Percentiles rank a stretch among this genome's conserved stretches.
These are phyloP conservation scores for Dastarcus helophoroides DNA, from an alignment of 2,888 invertebrate species.

Conservation along the genomic window DNA sequence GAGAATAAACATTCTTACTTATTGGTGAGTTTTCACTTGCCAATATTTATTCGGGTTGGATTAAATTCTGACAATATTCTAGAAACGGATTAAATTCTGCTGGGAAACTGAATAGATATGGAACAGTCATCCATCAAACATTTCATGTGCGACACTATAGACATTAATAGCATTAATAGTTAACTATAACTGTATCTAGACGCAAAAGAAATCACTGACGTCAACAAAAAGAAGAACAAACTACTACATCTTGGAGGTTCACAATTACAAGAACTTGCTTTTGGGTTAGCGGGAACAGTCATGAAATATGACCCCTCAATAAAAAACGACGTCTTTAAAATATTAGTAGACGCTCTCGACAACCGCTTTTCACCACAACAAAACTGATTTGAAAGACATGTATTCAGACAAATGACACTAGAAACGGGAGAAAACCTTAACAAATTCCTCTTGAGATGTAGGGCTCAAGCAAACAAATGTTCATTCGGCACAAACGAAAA, in stretches of 20 bases:
- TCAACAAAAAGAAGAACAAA: slow-evolving; percentile 18
- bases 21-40: too few species aligned
- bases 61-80: too few species aligned
- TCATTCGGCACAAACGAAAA: too few species aligned
- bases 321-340: slow-evolving; percentile 18
- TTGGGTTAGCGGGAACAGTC: slow-evolving; percentile 19
- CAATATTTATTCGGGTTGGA: too few species aligned
- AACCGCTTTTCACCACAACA: slow-evolving; percentile 23
- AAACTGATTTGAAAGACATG: slow-evolving; percentile 25
- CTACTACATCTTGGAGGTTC: slow-evolving; percentile 21
- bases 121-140: too few species aligned
- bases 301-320: slow-evolving; percentile 9
- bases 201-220: slow-evolving; percentile 18
- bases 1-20: too few species aligned
- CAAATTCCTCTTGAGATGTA: slow-evolving; percentile 17
- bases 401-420: slow-evolving; percentile 20
- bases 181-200: slow-evolving; percentile 18
- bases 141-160: slow-evolving; percentile 17
- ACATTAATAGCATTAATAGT: slow-evolving; percentile 17
- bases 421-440: slow-evolving; percentile 17
- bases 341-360: slow-evolving; percentile 17
- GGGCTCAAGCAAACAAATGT: slow-evolving; percentile 16
- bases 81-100: too few species aligned
- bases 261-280: slow-evolving; percentile 21
- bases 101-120: too few species aligned